Evolutionary conservation across 2,888 invertebrate species (phyloP), one percentile per base, ranked within the genome.

Genomic region (Nemapogon koenigi): DNA sequence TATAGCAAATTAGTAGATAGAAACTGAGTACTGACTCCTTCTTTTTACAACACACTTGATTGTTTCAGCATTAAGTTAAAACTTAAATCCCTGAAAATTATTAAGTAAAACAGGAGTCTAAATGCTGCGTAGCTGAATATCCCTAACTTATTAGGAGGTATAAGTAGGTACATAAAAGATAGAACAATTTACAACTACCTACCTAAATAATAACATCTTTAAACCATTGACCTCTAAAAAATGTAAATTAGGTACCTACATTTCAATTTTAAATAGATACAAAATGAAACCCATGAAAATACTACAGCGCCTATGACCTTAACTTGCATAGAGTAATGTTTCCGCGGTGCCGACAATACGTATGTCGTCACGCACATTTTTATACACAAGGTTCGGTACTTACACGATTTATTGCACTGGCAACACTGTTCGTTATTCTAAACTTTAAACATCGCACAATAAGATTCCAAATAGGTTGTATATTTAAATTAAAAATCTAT

Each of bases 321-420:
- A 63, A 49, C 60, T 54, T 71, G 68, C 70, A 69, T 19, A 33
- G n/a, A 31, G 16, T 31, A 60, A 50, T 49, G 53, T 65, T 71
- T 73, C 68, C 69, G 64, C 52, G 58, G 52, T 59, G 51, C 50
- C 46, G 43, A 49, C 48, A 46, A 26, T 42, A 49, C 45, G 11
- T 48, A 53, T 53, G 53, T 50, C 57, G 63, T 59, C 58, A 63
- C 60, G 57, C 59, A 59, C 52, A 50, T 46, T 52, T 51, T 52
- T 51, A 48, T 42, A 47, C 44, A 46, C 44, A 44, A 39, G 42
- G 39, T 45, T 51, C 45, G 37, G 17, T 16, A 16, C 31, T n/a
- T 15, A 15, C n/a, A 31, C 31, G 31, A 27, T n/a, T n/a, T 13
- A 27, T 27, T 6, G 11, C n/a, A n/a, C 28, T n/a, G 14, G 4